Conservation (phyloP, 2,888 invertebrate species). For the Agrotis segetum region DNA sequence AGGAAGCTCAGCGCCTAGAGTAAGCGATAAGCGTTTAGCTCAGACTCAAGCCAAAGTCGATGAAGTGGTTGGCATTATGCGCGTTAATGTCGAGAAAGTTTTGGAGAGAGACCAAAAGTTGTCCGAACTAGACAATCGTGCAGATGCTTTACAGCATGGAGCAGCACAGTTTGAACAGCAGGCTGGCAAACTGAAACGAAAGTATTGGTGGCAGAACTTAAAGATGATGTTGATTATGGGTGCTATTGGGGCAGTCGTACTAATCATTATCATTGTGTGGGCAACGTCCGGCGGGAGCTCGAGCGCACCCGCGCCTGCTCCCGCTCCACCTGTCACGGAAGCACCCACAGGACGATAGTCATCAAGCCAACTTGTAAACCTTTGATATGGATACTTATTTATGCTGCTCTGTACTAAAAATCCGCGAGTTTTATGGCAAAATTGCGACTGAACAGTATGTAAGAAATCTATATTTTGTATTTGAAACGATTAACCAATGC, state of each 20-base stretch:
- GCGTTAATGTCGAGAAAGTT: constrained; percentile 99
- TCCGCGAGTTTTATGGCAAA: constrained; percentile 64
- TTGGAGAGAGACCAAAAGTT: constrained; percentile 98
- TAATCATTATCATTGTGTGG: constrained; percentile 95
- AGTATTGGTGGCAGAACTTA: constrained; percentile 99
- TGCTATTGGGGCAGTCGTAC: constrained; percentile 94
- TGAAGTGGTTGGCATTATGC: constrained; percentile 98
- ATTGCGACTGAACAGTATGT: constrained; percentile 71
- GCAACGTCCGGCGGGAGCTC: constrained; percentile 77
- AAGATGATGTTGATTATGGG: constrained; percentile 99
- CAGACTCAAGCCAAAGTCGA: constrained; percentile 90
- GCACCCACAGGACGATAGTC: constrained; percentile 76
- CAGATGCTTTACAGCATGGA: constrained; percentile 98
- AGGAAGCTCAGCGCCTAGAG: constrained; percentile 87
- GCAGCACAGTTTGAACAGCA: constrained; percentile 99
- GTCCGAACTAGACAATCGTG: constrained; percentile 98
- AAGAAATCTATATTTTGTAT: constrained; percentile 70
- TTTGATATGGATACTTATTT: constrained; percentile 65
- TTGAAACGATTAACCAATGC: constrained; percentile 64
- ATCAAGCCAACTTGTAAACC: constrained; percentile 53
- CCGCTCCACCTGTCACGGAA: constrained; percentile 67
- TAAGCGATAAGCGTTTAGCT: constrained; percentile 88
- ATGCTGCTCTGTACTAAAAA: constrained; percentile 56
- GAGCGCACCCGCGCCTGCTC: constrained; percentile 64
- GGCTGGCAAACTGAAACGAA: constrained; percentile 98